A percentile compares a stretch with the other conserved stretches of the same genome.
phyloP scores from a whole-genome alignment of 2,888 invertebrate genomes.

The Oscheius sp. region DNA sequence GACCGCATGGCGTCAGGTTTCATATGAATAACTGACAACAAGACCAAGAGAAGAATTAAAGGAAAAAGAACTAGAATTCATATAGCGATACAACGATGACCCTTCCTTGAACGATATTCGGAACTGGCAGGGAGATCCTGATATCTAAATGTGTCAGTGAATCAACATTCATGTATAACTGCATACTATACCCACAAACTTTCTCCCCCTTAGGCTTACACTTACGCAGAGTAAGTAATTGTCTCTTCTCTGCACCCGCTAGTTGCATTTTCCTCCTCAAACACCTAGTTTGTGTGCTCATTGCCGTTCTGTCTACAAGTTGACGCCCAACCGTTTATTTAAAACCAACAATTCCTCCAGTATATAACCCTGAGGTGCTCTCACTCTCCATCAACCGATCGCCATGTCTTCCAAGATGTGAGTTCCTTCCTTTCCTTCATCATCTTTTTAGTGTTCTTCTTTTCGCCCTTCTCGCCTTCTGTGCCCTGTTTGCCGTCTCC shows the following conservation, averaged over 20 bases:
- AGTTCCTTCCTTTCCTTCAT: too few species aligned
- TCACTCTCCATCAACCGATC: not conserved
- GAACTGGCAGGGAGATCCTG: too few species aligned
- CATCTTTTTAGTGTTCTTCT: constrained; percentile 8
- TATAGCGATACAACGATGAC: too few species aligned
- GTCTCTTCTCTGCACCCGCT: not conserved
- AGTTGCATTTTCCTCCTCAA: not conserved
- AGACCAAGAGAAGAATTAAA: too few species aligned
- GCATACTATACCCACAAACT: too few species aligned
- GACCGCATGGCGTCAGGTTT: too few species aligned
- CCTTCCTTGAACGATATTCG: too few species aligned
- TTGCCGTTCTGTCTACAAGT: not conserved
- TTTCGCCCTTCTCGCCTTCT: constrained; percentile 12
- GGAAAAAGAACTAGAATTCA: too few species aligned
- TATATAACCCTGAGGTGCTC: not conserved
- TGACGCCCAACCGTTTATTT: not conserved
- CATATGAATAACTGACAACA: too few species aligned
- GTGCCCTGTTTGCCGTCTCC: not conserved
- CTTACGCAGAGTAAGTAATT: not conserved
- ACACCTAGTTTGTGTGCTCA: not conserved
- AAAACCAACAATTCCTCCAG: not conserved
- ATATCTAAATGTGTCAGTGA: too few species aligned
- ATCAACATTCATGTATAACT: too few species aligned
- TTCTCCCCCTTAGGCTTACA: too few species aligned
- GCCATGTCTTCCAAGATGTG: not conserved